Base-by-base conservation (phyloP, 2,797 vertebrate species). In the Pseudomugil tenellus region DNA sequence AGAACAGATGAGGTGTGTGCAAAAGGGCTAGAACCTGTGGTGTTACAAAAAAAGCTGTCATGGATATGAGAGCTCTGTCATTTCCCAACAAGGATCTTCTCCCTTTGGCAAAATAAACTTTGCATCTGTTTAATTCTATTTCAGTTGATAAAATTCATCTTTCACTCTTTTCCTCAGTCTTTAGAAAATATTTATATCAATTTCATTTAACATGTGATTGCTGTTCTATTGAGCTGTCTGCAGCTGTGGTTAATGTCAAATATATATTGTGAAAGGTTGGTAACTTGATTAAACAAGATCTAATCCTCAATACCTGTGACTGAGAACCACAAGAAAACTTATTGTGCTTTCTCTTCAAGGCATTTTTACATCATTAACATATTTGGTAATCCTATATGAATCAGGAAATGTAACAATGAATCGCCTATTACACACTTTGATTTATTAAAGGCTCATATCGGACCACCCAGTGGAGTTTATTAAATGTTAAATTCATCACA, bases 151-250 rank as follows among this genome's bases (percentile, higher is more conserved):
- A 94, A 94, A 96, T 93, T 93, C 91, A 91, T 92, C 95, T 94
- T 94, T 92, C 93, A 95, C 93, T 93, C 89, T 93, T 94, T 94
- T 93, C 92, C 93, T 92, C 92, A 94, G 93, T 94, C 93, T 95
- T 95, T 94, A 79, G 93, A 92, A 95, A 95, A 96, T 93, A 94
- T 93, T 96, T 95, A 92, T 94, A 95, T 96, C 96, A 95, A 96
- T 96, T 95, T 96, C 93, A 96, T 97, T 97, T 97, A 96, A 96
- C 72, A 87, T 94, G 96, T 94, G 94, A 97, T 97, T 96, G 96
- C 93, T 94, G 94, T 95, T 97, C 96, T 97, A 97, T 98, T 96
- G 95, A 96, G 88, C 86, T 94, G 95, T 95, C 95, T 97, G 90
- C 84, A 84, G 75, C 94, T 77, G 60, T 87, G 90, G 93, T 94